These are phyloP conservation scores for Oscheius myriophilus DNA, from an alignment of 2,888 invertebrate species.

Conservation along the genomic window DNA sequence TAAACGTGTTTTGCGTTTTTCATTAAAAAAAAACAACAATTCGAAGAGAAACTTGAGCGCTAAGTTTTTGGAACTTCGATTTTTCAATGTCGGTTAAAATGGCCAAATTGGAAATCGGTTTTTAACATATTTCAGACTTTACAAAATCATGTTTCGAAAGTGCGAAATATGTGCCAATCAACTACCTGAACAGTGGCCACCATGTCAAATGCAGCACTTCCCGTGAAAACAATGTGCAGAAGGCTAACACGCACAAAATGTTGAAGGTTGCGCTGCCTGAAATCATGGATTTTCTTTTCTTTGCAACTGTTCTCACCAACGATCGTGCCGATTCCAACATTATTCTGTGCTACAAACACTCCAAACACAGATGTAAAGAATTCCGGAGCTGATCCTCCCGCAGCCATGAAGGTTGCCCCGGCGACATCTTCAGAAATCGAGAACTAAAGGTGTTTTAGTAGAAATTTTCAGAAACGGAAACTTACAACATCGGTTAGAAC, in stretches of 20 bases:
- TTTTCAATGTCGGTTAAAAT: no score
- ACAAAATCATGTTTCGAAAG: no score
- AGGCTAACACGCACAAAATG: slow-evolving; percentile 67
- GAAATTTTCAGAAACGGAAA: neutral
- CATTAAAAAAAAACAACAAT: no score
- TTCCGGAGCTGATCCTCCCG: slow-evolving; percentile 96
- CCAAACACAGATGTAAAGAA: slow-evolving; percentile 93
- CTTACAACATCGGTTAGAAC: slow-evolving; percentile 87
- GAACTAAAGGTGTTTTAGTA: slow-evolving; percentile 73
- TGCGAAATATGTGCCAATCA: no score
- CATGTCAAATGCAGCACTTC: slow-evolving; percentile 63
- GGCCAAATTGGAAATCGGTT: no score
- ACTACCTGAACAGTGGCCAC: slow-evolving; percentile 64
- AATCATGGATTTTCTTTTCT: neutral
- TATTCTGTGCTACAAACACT: slow-evolving; percentile 95
- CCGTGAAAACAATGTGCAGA: slow-evolving; percentile 65
- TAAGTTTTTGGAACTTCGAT: no score
- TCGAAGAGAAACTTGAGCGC: no score
- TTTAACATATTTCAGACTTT: no score
- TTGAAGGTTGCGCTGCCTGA: slow-evolving; percentile 74
- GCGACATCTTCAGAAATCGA: slow-evolving; percentile 95
- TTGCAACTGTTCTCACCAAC: slow-evolving; percentile 78
- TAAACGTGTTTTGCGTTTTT: no score
- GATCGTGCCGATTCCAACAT: slow-evolving; percentile 93
- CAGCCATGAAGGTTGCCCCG: slow-evolving; percentile 98